These are phyloP conservation scores for Drosophila ercepeae DNA, from an alignment of 1,140 invertebrate species.

Conservation along the genomic window DNA sequence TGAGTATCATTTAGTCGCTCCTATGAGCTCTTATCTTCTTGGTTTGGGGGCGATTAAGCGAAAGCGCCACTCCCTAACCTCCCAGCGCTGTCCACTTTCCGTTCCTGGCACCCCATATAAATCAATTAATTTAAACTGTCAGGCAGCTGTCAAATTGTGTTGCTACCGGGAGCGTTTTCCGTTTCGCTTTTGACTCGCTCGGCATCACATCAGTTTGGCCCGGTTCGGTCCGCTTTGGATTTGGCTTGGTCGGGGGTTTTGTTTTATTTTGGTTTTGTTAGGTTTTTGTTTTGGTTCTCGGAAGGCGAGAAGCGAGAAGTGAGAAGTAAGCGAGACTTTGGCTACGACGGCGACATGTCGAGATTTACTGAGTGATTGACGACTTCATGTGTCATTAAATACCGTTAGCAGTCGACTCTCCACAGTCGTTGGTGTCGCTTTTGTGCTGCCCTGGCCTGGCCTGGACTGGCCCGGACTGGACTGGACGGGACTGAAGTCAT, in stretches of 20 bases:
- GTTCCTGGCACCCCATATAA: conserved; percentile 53
- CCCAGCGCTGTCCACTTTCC: conserved; percentile 38
- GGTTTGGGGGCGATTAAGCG: conserved; percentile 35
- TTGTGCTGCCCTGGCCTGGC: conserved; percentile 12
- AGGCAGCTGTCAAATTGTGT: conserved; percentile 78
- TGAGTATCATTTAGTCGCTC: conserved; percentile 3
- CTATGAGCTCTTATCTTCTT: background rate
- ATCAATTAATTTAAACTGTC: conserved; percentile 82
- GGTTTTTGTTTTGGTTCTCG: conserved; percentile 23
- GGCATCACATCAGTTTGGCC: conserved; percentile 5
- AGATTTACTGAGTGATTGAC: conserved; percentile 81
- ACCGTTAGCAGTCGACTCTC: conserved; percentile 61
- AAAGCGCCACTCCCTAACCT: conserved; percentile 48
- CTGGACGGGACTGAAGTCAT: conserved; percentile 14
- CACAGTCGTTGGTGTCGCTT: conserved; percentile 2
- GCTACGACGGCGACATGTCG: conserved; percentile 69
- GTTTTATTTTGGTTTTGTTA: conserved; percentile 12
- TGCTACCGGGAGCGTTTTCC: conserved; percentile 72
- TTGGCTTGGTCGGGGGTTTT: conserved; percentile 10
- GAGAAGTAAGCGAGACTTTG: conserved; percentile 28
- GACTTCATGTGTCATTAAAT: conserved; percentile 82
- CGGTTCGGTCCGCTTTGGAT: conserved; percentile 8
- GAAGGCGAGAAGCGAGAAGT: conserved; percentile 9
- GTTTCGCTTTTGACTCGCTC: conserved; percentile 36
- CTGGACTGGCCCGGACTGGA: background rate